Evolutionary conservation across 2,888 invertebrate species (phyloP), one percentile per base, ranked within the genome.

Genomic region (Sinohyriopsis cumingii): DNA sequence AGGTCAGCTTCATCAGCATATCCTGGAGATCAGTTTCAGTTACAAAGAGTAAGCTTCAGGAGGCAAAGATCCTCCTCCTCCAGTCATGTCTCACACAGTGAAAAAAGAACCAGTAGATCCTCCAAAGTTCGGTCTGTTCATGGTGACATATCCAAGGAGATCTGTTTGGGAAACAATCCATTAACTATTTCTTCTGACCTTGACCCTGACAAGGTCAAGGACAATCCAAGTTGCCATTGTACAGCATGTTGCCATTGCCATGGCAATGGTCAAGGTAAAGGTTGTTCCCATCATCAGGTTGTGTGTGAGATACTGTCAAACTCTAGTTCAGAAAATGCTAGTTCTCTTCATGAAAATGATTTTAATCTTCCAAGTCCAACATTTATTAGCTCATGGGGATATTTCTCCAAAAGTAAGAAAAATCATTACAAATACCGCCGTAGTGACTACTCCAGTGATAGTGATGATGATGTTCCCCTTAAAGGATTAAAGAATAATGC

Each of bases 401-500:
- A 86, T 69, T 85, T 85, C 65, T 80, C 82, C 70, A 78, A 82
- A 68, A 78, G 76, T 55, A 64, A 75, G 20, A 68, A 78, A 63
- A 76, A 84, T 72, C 73, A 81, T 55, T 85, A 86, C 72, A 86
- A 85, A 69, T 85, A 86, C 65, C 77, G 84, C 4, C 80, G 84
- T 59, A 85, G 84, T 71, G 84, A 85, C 72, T 84, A 86, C 71
- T 85, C 83, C 12, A 86, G 85, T 78, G 86, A 86, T 20, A 84
- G 84, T 77, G 86, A 86, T 6, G 86, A 85, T 55, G 86, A 85
- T 24, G 66, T 67, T 57, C 68, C 73, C 9, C 22, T 64, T 61
- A 66, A 60, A 28, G 70, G 60, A 20, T 55, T 24, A 33, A 66
- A 68, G 55, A 68, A 62, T 66, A 61, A 69, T 20, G 65, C 68